These are phyloP conservation scores for Tamandua tetradactyla DNA, from an alignment of 2,797 vertebrate genomes.

Conservation along the genomic window DNA sequence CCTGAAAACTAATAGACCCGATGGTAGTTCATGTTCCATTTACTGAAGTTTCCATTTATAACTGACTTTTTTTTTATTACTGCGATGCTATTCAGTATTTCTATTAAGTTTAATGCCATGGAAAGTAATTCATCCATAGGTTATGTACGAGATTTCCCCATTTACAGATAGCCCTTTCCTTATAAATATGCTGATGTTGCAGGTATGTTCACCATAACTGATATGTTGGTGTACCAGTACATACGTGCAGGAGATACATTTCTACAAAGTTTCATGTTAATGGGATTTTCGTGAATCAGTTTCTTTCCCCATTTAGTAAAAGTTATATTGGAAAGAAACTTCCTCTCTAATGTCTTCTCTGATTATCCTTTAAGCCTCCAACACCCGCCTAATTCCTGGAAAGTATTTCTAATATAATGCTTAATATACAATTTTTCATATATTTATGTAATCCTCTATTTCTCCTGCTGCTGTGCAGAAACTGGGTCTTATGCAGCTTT, in stretches of 20 bases:
- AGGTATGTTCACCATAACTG: background rate
- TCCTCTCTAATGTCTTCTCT: background rate
- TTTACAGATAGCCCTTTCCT: background rate
- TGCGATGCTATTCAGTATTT: background rate
- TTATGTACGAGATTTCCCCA: background rate
- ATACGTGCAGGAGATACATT: background rate
- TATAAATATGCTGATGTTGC: background rate
- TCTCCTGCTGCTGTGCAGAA: background rate
- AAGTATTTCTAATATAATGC: slow-evolving; percentile 6
- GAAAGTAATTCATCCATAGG: background rate
- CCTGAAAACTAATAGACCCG: background rate
- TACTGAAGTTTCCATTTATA: slow-evolving; percentile 31
- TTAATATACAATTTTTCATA: background rate
- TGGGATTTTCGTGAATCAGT: background rate
- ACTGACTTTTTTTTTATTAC: background rate
- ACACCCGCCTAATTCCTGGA: background rate
- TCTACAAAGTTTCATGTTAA: background rate
- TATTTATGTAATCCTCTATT: background rate
- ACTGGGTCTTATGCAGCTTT: background rate
- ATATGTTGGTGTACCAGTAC: background rate
- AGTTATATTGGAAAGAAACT: background rate
- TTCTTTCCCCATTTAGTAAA: background rate
- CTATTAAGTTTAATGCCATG: background rate
- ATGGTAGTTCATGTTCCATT: background rate
- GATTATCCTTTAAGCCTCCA: background rate